phyloP scores from a whole-genome alignment of 2,797 vertebrate species.

The Anomalospiza imberbis region DNA sequence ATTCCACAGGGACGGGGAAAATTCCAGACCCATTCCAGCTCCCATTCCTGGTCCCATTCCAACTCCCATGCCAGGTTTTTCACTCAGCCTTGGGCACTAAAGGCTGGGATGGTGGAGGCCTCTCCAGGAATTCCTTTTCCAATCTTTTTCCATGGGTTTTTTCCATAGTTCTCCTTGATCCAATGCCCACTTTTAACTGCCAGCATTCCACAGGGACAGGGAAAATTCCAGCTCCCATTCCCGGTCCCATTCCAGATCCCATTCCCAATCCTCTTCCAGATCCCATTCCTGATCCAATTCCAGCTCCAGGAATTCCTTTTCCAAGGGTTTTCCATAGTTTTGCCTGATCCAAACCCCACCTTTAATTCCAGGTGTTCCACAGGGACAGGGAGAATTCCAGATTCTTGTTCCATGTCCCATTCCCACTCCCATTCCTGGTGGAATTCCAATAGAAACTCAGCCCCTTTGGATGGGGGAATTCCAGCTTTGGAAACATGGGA shows the following conservation, averaged over 20 bases:
- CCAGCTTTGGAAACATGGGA: neutral
- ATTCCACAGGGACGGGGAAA: neutral
- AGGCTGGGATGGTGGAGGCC: neutral
- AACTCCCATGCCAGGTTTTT: neutral
- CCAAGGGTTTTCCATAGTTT: neutral
- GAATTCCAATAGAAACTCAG: neutral
- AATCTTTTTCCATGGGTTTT: neutral
- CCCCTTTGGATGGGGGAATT: neutral
- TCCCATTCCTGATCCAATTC: neutral
- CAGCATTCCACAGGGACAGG: neutral
- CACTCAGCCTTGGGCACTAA: fast-evolving
- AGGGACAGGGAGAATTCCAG: neutral
- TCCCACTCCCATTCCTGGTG: neutral
- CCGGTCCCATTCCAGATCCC: too few relatives aligned
- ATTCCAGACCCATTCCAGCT: neutral
- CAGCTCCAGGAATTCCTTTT: neutral
- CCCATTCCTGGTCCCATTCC: neutral
- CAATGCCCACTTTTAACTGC: neutral
- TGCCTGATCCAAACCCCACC: neutral
- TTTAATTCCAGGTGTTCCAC: neutral
- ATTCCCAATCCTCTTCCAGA: neutral
- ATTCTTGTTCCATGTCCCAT: neutral
- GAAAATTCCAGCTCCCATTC: neutral
- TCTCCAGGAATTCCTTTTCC: neutral
- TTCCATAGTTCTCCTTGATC: neutral